Conservation (phyloP, 2,797 vertebrate species). For the Oceanodroma leucorhoa region DNA sequence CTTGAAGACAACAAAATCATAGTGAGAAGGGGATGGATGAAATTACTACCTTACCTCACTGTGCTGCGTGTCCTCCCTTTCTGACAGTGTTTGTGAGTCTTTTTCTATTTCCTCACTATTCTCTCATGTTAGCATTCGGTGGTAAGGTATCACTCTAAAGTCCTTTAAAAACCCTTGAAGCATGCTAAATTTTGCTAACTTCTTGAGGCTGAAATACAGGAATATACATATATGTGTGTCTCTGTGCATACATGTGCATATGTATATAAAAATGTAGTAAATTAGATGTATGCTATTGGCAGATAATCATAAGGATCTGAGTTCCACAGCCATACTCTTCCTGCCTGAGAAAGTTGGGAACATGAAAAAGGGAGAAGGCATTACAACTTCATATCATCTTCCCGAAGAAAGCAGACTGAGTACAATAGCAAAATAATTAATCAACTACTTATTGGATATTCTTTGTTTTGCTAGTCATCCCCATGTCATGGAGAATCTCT, state of each 20-base stretch:
- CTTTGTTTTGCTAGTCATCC: not conserved
- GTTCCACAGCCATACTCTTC: not conserved
- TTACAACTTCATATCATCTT: not conserved
- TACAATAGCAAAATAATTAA: not conserved
- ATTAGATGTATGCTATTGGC: not conserved
- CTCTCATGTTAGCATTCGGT: fast-evolving
- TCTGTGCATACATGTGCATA: not conserved
- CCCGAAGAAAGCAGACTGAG: not conserved
- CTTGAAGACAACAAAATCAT: not conserved
- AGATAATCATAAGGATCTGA: not conserved
- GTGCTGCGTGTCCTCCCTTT: not conserved
- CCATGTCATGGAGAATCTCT: not conserved
- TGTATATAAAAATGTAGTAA: not conserved
- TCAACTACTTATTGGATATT: not conserved
- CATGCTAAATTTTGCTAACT: not conserved
- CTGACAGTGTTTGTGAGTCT: not conserved
- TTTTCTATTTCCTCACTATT: not conserved
- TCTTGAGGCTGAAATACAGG: not conserved
- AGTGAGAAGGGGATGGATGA: not conserved
- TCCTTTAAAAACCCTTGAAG: not conserved
- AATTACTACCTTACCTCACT: not conserved
- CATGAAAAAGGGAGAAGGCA: not conserved
- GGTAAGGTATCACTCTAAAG: fast-evolving
- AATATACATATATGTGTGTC: not conserved
- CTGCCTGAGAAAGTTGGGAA: not conserved